Evolutionary conservation across 2,113 vertebrate genomes (phyloP).

Genomic region (Solea solea): DNA sequence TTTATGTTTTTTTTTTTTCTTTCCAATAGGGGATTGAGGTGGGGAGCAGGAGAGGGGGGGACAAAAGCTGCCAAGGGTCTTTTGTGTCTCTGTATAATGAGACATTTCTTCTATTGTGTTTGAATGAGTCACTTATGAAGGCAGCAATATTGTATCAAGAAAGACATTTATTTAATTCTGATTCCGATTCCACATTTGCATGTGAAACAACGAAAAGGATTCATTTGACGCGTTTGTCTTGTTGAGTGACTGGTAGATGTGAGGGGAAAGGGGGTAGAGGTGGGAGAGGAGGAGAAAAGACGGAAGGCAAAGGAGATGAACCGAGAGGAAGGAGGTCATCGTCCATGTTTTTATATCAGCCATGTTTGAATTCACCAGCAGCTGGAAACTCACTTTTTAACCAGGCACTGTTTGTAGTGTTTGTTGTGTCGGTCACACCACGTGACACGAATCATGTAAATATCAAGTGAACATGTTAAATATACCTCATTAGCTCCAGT

Average conservation of each 20-base stretch:
- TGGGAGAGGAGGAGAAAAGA: neutral
- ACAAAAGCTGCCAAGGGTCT: conserved; percentile 83
- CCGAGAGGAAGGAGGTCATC: neutral
- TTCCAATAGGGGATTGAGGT: conserved; percentile 25
- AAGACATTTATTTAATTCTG: conserved; percentile 77
- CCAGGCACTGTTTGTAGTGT: too few species aligned
- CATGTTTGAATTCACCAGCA: too few species aligned
- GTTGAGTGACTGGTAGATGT: conserved; percentile 22
- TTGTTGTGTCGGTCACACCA: too few species aligned
- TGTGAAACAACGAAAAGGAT: conserved; percentile 73
- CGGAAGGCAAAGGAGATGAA: neutral
- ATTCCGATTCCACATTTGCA: conserved; percentile 76
- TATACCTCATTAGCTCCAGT: too few species aligned
- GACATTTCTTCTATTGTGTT: conserved; percentile 79
- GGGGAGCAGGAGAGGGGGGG: conserved; percentile 63
- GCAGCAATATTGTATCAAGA: conserved; percentile 75
- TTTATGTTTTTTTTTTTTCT: conserved; percentile 41
- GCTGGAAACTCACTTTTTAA: too few species aligned
- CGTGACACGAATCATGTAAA: too few species aligned
- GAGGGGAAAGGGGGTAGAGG: neutral
- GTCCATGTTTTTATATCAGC: too few species aligned
- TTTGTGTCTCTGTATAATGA: conserved; percentile 84
- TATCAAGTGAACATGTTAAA: too few species aligned
- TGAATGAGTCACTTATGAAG: conserved; percentile 80
- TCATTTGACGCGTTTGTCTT: conserved; percentile 54